Conservation (phyloP, 2,888 invertebrate genomes). For the Cheilosia pagana region DNA sequence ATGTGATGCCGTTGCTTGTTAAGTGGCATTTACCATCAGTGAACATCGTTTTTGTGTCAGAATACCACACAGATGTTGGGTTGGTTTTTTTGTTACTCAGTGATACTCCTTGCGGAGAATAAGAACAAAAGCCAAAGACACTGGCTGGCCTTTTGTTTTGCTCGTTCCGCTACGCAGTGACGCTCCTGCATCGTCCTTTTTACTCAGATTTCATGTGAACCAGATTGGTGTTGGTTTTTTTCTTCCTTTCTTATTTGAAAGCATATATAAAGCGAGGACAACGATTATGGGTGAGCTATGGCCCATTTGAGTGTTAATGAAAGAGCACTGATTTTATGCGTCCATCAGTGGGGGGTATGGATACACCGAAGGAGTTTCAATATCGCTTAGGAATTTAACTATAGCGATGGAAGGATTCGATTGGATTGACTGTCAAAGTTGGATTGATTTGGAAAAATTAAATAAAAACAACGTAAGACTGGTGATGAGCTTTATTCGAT, state of each 20-base stretch:
- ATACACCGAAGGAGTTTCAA: not conserved
- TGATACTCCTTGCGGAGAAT: conserved; percentile 1
- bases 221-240: conserved; percentile 61
- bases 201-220: conserved; percentile 64
- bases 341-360: conserved; percentile 19
- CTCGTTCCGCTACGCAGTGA: conserved; percentile 33
- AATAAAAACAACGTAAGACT: too few relatives aligned
- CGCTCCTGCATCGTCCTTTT: conserved; percentile 14
- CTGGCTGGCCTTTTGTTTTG: conserved; percentile 54
- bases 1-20: conserved; percentile 63
- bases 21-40: conserved; percentile 74
- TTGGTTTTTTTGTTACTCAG: not conserved
- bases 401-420: too few relatives aligned
- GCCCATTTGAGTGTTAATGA: conserved; percentile 29
- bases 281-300: conserved; percentile 48
- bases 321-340: conserved; percentile 19
- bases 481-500: too few relatives aligned
- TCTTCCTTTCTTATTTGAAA: conserved; percentile 50
- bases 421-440: too few relatives aligned
- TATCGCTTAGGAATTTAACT: conserved; percentile 1
- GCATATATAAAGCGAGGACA: conserved; percentile 20
- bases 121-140: conserved; percentile 62
- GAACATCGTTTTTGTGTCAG: conserved; percentile 67
- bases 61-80: conserved; percentile 20
- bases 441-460: too few relatives aligned